Base-by-base conservation (phyloP, 2,797 vertebrate species). In the Gallirallus australis region DNA sequence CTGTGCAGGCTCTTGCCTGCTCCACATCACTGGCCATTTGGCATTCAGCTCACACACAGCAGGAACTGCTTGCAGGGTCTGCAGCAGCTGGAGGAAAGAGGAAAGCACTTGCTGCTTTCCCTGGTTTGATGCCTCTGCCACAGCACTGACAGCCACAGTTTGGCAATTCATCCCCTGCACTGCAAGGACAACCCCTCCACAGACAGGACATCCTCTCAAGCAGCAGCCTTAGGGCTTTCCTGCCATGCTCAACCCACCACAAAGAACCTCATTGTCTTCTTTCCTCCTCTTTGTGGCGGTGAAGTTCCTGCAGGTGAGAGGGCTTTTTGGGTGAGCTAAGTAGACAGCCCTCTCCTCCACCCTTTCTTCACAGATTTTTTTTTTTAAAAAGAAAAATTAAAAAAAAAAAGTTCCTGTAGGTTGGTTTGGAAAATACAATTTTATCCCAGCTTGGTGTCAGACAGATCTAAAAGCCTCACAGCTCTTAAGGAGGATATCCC, bases 371-470 rank as follows among this genome's bases (percentile, higher is more conserved):
- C n/a, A 33, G 2, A 21, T 15, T 15, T 40, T 40, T 40, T 40
- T 40, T 40, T 40, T 40, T 40, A 42, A 42, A 42, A 42, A 42
- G 8, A 56, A 25, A 79, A 84, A 35, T 7, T 10, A 52, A 27
- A 4, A 2, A 25, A 39, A n/a, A n/a, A 27, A 31, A 30, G 10
- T 24, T 5, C 17, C 6, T 0, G 0, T 19, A 68, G 11, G 23
- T 30, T 42, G 31, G 3, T 81, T 65, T 79, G 50, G 40, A 11
- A 42, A 52, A 40, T 47, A 30, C 20, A 9, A 18, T 47, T 68
- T 72, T 33, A 45, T 52, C 60, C 60, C 50, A 45, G 31, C n/a
- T 77, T 77, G 53, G 30, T 48, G 12, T 56, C 52, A 60, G 59
- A 17, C 47, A 56, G 33, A 37, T n/a, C 12, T 66, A 65, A 82